phyloP scores from a whole-genome alignment of 2,888 invertebrate species.

The Calameuta pallipes region DNA sequence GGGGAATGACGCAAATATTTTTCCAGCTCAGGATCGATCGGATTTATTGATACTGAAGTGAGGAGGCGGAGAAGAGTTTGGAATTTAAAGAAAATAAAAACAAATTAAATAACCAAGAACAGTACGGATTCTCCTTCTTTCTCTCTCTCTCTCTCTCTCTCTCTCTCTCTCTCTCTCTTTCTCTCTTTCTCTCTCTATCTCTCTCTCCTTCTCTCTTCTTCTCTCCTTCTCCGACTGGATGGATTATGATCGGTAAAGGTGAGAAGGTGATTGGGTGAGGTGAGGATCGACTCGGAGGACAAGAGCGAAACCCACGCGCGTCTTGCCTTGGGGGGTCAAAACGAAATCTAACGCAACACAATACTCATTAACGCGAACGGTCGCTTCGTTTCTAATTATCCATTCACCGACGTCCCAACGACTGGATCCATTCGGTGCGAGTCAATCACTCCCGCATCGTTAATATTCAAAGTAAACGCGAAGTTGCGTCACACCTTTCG shows the following conservation, averaged over 20 bases:
- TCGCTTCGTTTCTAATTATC: constrained; percentile 48
- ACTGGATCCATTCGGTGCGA: constrained; percentile 15
- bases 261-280: background rate
- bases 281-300: background rate
- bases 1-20: background rate
- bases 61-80: background rate
- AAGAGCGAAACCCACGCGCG: background rate
- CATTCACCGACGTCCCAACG: constrained; percentile 28
- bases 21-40: background rate
- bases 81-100: background rate
- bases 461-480: constrained; percentile 4
- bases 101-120: background rate
- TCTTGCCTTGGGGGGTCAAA: constrained; percentile 15
- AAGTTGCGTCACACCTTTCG: background rate
- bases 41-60: background rate
- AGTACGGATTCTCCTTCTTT: background rate
- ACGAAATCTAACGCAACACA: constrained; percentile 20
- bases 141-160: background rate
- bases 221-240: background rate
- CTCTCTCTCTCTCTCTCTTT: too few species aligned
- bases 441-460: constrained; percentile 11
- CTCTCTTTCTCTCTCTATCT: background rate
- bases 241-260: background rate
- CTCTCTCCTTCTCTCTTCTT: too few species aligned
- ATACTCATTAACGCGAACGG: constrained; percentile 40